Conservation (phyloP, 2,888 invertebrate genomes). For the Pollenia labialis region DNA sequence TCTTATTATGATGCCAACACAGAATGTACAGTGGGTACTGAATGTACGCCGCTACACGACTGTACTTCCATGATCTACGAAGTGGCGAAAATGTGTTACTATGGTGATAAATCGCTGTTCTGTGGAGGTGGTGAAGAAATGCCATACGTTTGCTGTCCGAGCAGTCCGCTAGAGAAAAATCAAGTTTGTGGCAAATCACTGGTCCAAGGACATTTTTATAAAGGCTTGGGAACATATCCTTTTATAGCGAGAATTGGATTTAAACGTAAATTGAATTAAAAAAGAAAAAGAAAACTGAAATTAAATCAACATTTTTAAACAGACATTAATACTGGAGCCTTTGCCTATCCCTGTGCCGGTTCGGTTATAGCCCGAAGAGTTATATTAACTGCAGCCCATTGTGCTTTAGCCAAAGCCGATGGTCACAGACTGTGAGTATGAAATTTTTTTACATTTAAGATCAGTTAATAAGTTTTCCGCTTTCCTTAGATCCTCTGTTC, state of each 20-base stretch:
- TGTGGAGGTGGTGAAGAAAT: constrained; percentile 83
- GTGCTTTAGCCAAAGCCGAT: constrained; percentile 90
- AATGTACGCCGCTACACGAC: constrained; percentile 83
- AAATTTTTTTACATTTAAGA: neutral
- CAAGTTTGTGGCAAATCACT: constrained; percentile 88
- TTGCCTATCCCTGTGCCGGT: constrained; percentile 91
- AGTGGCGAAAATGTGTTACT: constrained; percentile 83
- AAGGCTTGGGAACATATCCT: constrained; percentile 89
- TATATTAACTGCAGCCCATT: constrained; percentile 91
- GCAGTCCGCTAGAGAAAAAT: constrained; percentile 83
- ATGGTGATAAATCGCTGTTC: constrained; percentile 83
- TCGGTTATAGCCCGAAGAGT: constrained; percentile 87
- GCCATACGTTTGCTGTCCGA: constrained; percentile 84
- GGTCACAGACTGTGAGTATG: constrained; percentile 89
- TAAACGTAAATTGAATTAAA: constrained; percentile 86
- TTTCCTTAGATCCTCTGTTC: constrained; percentile 87
- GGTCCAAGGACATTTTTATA: constrained; percentile 88
- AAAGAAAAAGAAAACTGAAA: neutral
- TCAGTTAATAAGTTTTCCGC: neutral
- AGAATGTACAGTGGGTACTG: constrained; percentile 81
- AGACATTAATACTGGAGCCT: constrained; percentile 89
- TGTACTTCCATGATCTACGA: constrained; percentile 83
- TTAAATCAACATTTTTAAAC: neutral
- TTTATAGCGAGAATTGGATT: constrained; percentile 91
- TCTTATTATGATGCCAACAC: constrained; percentile 79